Conservation (phyloP, 2,113 vertebrate species). For the Anhinga anhinga region DNA sequence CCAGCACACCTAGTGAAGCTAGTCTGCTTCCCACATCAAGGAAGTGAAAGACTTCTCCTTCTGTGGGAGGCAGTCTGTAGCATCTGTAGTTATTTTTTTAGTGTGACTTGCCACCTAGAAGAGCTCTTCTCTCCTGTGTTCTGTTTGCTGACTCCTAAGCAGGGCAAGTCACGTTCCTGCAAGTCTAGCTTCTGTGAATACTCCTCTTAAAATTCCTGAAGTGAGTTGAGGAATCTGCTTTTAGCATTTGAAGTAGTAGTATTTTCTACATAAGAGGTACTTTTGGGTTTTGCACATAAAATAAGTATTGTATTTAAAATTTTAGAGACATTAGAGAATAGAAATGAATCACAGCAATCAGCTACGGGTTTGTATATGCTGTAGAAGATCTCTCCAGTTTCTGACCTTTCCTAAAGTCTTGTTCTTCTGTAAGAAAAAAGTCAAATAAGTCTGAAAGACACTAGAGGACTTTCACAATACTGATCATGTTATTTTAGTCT, state of each 20-base stretch:
- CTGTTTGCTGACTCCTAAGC: background rate
- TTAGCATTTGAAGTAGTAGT: background rate
- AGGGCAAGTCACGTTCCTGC: background rate
- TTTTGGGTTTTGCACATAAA: background rate
- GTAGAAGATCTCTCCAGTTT: background rate
- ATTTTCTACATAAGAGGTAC: background rate
- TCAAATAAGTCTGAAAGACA: background rate
- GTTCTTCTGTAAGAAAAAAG: background rate
- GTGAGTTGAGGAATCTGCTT: background rate
- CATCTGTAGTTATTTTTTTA: background rate
- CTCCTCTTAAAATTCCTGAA: background rate
- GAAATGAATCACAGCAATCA: background rate
- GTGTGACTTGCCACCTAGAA: background rate
- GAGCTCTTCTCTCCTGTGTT: background rate
- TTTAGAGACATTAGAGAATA: background rate
- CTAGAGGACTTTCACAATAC: background rate
- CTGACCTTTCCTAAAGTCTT: background rate
- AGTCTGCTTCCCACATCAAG: background rate
- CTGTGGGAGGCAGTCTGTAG: background rate
- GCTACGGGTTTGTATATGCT: background rate
- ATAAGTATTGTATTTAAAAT: background rate
- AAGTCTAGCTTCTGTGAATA: background rate
- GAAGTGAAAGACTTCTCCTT: conserved; percentile 9
- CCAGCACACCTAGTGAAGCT: background rate
- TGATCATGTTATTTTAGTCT: background rate